Evolutionary conservation across 1,140 invertebrate genomes (phyloP), one percentile per base, ranked within the genome.

Genomic region (Bombyx mandarina): DNA sequence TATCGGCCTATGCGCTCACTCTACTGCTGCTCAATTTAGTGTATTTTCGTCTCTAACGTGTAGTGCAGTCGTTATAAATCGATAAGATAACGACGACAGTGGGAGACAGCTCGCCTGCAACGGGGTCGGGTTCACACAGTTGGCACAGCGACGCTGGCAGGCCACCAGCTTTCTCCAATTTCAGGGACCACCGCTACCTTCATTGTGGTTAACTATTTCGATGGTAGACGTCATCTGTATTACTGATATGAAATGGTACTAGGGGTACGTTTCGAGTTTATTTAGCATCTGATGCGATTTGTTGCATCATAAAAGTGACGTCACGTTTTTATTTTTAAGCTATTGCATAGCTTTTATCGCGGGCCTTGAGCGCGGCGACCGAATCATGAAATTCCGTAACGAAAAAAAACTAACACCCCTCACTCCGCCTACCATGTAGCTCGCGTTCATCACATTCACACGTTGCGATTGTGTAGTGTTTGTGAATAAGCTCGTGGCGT

Each of bases 131-230:
- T 65, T 77, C 71, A 79, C 76, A 75, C 67, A 79, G 60, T 80
- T 82, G 77, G 79, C 79, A 82, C 66, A 42, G 53, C 35, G 50
- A 62, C 10, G 60, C 73, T 80, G 77, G 76, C 79, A 80, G 65
- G 54, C 60, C 71, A 71, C 75, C 76, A 77, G 73, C 52, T 58
- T 48, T 55, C 43, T 53, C 43, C 42, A 48, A 52, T 47, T 35
- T 46, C 46, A 12, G 50, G 26, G 52, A 57, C 67, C 65, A 63
- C 54, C 63, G 66, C 35, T 52, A 58, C 52, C 59, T 52, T 56
- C 49, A 50, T 65, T 62, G 65, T 63, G 60, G 55, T 54, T 48
- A 66, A 63, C 59, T 77, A 77, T 77, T 80, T 75, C 61, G 65
- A 68, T 57, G 47, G 54, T 48, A 42, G 59, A 56, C 63, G 66